Evolutionary conservation across 2,888 invertebrate genomes (phyloP).

Genomic region (Metalampra italica): DNA sequence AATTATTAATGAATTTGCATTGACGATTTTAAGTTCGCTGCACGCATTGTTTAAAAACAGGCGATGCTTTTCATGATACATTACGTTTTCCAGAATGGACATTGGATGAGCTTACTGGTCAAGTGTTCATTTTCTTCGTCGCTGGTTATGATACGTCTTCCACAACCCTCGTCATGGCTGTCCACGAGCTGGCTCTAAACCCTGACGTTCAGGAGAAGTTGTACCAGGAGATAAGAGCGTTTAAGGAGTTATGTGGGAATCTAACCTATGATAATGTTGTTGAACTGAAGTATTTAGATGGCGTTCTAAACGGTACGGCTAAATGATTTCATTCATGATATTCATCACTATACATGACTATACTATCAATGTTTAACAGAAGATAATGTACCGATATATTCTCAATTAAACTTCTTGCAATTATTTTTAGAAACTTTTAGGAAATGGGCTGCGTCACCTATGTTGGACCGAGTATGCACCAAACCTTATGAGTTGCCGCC

Average conservation of each 20-base stretch:
- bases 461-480: slow-evolving; percentile 69
- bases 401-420: neutral
- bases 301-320: slow-evolving; percentile 47
- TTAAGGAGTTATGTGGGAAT: slow-evolving; percentile 32
- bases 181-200: slow-evolving; percentile 62
- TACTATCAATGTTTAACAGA: too few species aligned
- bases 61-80: too few species aligned
- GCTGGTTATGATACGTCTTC: slow-evolving; percentile 71
- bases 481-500: slow-evolving; percentile 67
- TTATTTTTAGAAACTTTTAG: slow-evolving; percentile 61
- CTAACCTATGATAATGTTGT: slow-evolving; percentile 40
- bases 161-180: slow-evolving; percentile 43
- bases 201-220: slow-evolving; percentile 59
- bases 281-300: slow-evolving; percentile 54
- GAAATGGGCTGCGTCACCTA: slow-evolving; percentile 64
- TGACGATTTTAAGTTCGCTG: too few species aligned
- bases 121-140: slow-evolving; percentile 66
- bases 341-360: too few species aligned
- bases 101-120: slow-evolving; percentile 51
- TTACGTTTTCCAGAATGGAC: slow-evolving; percentile 51
- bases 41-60: too few species aligned
- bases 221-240: slow-evolving; percentile 45
- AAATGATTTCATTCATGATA: too few species aligned
- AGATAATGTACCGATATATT: too few species aligned
- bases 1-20: too few species aligned